Base-by-base conservation (phyloP, 2,797 vertebrate genomes). In the Spea hammondii region DNA sequence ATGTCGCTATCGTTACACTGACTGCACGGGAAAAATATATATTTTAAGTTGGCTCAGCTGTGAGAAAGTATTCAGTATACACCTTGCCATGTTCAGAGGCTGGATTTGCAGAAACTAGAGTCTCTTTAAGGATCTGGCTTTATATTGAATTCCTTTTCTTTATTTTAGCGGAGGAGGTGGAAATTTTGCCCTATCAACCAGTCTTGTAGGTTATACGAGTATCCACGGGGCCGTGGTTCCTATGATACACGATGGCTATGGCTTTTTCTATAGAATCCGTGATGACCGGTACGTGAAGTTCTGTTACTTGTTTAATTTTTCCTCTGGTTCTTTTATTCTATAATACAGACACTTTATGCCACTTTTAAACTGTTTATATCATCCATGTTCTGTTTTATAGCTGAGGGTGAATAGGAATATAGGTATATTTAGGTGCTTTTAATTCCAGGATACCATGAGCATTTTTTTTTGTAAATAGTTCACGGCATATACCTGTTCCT, bases 261-360 rank as follows among this genome's bases (percentile, higher is more conserved):
- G 98, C 62, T 94, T 96, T 86, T 99, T 99, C 90, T 99, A 99
- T 85, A 83, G 91, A n/a, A 98, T 99, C 86, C 91, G 95, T 87
- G 95, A 98, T 50, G 94, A 99, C 90, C 94, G 96, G 98, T 98
- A 79, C 9, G 32, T 32, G 32, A 32, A 32, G 32, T 32, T 32
- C 32, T 32, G 32, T 32, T 32, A 32, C 32, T 32, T 32, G 32
- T 32, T 32, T 32, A 32, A 2, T 32, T 32, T 32, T 32, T 54
- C 17, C 17, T 17, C 17, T 17, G 17, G 17, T 17, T 17, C 17
- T 17, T 17, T 17, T 17, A 17, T 17, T 54, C 51, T 54, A 4
- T 54, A 12, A 54, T 54, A 32, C 32, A 3, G 2, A 32, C 32
- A 17, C 32, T n/a, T 48, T 71, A 4, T 55, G 6, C 51, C 10